Evolutionary conservation across 92 coral and sea anemone genomes (phyloP), one percentile per base, ranked within the genome.

Genomic region (Umimayanthus chanpuru): DNA sequence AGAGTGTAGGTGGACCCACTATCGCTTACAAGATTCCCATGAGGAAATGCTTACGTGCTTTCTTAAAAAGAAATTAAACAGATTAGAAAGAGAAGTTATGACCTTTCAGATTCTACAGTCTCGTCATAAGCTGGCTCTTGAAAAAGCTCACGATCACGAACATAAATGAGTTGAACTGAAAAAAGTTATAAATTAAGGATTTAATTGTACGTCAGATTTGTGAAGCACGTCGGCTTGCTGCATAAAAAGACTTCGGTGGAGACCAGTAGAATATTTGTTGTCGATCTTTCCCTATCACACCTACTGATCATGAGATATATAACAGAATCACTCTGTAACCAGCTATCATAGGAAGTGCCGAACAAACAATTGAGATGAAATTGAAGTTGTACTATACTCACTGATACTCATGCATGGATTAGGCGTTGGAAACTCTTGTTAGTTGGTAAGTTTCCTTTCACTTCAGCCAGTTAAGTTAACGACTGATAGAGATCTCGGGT

Each of bases 1-100:
- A 16, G 30, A 67, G 36, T 28, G 20, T 66, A 9, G 14, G 14
- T 43, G 61, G 65, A 25, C 25, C 73, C 40, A 70, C 77, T 70
- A 47, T 68, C 77, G 30, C 78, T 70, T 83, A 70, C 77, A 50
- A 2, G 15, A 83, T 83, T 83, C 87, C 87, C 87, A 64, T 38
- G 30, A 81, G 71, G 32, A 64, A 58, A 28, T 78, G 41, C 49
- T 82, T 67, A 72, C 28, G 36, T 70, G 55, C 66, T 83, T 55
- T n/a, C 10, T 50, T 7, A 7, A 30, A 32, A 32, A 29, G 66
- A 43, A 66, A 83, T 41, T 68, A 83, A 44, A 68, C 78, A 83
- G 87, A 83, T 83, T 83, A 83, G 15, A 47, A 72, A 26, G 61
- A 83, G 40, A 43, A 65, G 25, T 29, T 83, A 11, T 47, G 66